phyloP scores from a whole-genome alignment of 2,113 vertebrate species.

The Gopherus flavomarginatus region DNA sequence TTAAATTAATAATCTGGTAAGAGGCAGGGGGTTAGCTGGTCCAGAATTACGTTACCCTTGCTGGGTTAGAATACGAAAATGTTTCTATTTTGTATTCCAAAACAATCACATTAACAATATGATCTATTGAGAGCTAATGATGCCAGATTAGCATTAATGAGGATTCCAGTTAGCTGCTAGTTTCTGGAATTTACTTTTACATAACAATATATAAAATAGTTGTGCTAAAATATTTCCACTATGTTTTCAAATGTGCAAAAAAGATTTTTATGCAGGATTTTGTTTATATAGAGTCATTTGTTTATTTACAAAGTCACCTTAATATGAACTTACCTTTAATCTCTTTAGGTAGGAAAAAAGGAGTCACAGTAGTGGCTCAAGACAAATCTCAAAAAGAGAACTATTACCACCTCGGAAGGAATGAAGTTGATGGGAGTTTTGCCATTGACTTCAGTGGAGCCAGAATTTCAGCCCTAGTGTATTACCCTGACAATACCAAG shows the following conservation, averaged over 20 bases:
- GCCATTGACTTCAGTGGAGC: background rate
- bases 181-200: conserved; percentile 45
- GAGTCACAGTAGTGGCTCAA: background rate
- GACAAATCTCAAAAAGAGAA: background rate
- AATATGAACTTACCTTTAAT: background rate
- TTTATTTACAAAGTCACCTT: background rate
- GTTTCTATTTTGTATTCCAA: conserved; percentile 60
- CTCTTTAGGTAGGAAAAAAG: background rate
- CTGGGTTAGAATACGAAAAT: conserved; percentile 38
- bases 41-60: conserved; percentile 13
- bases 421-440: accelerated
- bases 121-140: conserved; percentile 15
- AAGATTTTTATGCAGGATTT: conserved; percentile 13
- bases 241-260: background rate
- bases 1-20: background rate
- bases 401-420: accelerated
- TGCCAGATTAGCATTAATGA: conserved; percentile 24
- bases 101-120: conserved; percentile 52
- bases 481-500: background rate
- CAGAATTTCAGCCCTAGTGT: background rate
- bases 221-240: conserved; percentile 27
- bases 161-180: conserved; percentile 47
- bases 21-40: conserved; percentile 22
- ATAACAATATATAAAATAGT: background rate
- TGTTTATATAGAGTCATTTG: background rate